Evolutionary conservation across 2,113 vertebrate species (phyloP), one percentile per base, ranked within the genome.

Genomic region (Colossoma macropomum): DNA sequence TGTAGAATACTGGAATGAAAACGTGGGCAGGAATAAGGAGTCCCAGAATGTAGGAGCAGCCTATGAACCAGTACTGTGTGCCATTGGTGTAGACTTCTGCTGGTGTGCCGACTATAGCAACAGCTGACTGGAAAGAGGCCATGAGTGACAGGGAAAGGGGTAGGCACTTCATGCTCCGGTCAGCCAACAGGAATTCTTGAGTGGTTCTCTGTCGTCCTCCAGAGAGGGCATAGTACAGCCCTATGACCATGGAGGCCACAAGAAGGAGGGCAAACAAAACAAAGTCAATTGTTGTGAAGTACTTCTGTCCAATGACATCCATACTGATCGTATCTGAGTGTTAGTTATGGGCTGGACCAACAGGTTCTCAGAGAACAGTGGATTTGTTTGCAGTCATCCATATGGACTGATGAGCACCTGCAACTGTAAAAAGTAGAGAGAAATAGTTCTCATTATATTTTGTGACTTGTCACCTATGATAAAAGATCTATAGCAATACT

Each of bases 1-100:
- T 95, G 94, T 99, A 99, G 91, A 98, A 96, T 77, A 98, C 10
- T 0, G 97, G 97, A 87, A 99, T 95, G 92, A 98, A 99, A 90
- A 99, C 0, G 16, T 96, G 96, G 0, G 97, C 97, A 0, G 98
- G 97, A 82, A 99, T 96, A 85, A 99, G 88, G 71, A 99, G 95
- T 8, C 98, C 98, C 82, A 98, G 90, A 30, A 99, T 32, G 87
- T 99, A 99, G 84, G 93, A 95, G 85, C 95, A 97, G 82, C 97
- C 98, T 0, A 99, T 95, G 91, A 99, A 99, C 98, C 98, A 99
- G 88, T 98, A 99, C 92, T 98, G 94, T 0, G 97, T 98, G 15
- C 97, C 98, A 0, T 93, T 94, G 1, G 80, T 88, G 88, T 95
- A 99, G 89, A 99, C 94, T 89, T 99, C 98, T 0, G 94, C 91